Conservation (phyloP, 1,140 invertebrate species). For the Vanessa tameamea region DNA sequence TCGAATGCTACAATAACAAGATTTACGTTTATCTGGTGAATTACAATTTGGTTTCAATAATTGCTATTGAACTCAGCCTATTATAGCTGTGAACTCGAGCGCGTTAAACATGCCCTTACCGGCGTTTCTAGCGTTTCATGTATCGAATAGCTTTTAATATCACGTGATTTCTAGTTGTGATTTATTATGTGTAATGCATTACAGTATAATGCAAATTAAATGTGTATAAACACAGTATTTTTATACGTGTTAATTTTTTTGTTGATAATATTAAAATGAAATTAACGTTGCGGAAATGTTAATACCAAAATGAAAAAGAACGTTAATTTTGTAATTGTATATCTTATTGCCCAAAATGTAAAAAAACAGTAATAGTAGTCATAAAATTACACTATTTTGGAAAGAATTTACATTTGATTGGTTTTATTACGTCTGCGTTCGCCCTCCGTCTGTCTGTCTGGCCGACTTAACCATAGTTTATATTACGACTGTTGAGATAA, state of each 20-base stretch:
- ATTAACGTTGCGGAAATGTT: too few species aligned
- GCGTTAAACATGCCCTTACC: conserved; percentile 21
- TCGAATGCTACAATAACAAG: conserved; percentile 5
- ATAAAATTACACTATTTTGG: too few species aligned
- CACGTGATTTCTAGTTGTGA: conserved; percentile 26
- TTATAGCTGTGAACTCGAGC: conserved; percentile 26
- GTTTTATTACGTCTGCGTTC: neutral
- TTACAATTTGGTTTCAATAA: conserved; percentile 42
- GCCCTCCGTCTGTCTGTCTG: neutral
- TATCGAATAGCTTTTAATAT: conserved; percentile 31
- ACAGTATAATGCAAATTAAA: neutral
- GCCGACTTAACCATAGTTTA: neutral
- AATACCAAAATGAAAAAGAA: too few species aligned
- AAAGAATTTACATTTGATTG: too few species aligned
- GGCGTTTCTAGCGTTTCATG: conserved; percentile 29
- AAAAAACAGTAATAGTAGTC: too few species aligned
- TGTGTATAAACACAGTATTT: neutral
- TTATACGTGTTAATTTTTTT: too few species aligned
- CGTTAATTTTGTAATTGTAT: too few species aligned
- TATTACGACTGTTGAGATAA: neutral
- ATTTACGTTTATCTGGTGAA: conserved; percentile 38
- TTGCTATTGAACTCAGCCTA: conserved; percentile 30
- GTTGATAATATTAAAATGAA: too few species aligned
- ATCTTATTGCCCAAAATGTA: too few species aligned
- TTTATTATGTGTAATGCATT: conserved; percentile 21